Evolutionary conservation across 2,113 vertebrate species (phyloP), one percentile per base, ranked within the genome.

Genomic region (Trogon melanurus): DNA sequence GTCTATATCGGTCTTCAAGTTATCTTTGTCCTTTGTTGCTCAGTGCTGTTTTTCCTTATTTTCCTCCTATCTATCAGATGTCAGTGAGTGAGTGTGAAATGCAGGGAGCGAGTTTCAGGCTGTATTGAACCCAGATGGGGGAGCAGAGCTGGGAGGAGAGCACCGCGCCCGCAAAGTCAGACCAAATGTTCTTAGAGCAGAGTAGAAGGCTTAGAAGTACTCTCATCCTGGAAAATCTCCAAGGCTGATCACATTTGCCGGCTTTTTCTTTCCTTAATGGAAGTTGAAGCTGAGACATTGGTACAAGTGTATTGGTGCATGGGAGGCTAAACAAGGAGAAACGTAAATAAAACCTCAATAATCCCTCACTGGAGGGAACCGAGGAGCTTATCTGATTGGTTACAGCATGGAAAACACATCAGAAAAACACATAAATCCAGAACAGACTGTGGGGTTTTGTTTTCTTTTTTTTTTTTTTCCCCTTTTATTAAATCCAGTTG

Each of bases 201-300:
- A 53, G 92, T 4, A 17, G 44, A 32, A 79, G 72, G 72, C 79
- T 93, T 22, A 32, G 85, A 41, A 95, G 67, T 27, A 8, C 48
- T 69, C 67, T 86, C 30, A 2, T 38, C 36, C 89, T 95, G 95
- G 93, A 93, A 91, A 91, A 88, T 58, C 86, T 95, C 95, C 89
- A 96, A 88, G 91, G 90, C 93, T 87, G 89, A 96, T 95, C 84
- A 71, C 88, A 94, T 96, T 93, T 94, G 70, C 7, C 1, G 4
- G 48, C 81, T 88, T 89, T 95, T 91, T 92, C 75, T 89, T 92
- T 88, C 84, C 91, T 95, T 96, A 95, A 95, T 86, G 94, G 93
- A 82, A 95, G 67, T 3, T 85, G 88, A 95, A 95, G 89, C 93
- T 67, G 76, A 96, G 88, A 71, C 64, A 50, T 21, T 86, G 67